phyloP scores from a whole-genome alignment of 2,888 invertebrate genomes.

The Mesochorus sp. region DNA sequence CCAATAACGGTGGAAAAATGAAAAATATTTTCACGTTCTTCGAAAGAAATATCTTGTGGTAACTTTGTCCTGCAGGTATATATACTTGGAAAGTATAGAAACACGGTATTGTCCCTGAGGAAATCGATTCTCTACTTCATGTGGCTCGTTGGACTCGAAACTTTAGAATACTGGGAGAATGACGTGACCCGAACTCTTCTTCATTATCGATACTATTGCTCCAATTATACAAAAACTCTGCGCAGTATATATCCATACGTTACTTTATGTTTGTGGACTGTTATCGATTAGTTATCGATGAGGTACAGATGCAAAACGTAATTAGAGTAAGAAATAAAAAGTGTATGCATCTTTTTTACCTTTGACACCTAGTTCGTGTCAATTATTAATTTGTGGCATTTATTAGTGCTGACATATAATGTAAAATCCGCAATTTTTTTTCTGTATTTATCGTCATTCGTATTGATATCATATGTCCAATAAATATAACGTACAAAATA shows the following conservation, averaged over 20 bases:
- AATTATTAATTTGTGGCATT: too few species aligned
- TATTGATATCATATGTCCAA: too few species aligned
- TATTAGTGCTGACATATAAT: too few species aligned
- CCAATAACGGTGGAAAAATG: neutral
- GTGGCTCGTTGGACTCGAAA: conserved; percentile 44
- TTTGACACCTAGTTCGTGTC: too few species aligned
- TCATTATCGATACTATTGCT: conserved; percentile 16
- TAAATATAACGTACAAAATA: too few species aligned
- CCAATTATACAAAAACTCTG: neutral
- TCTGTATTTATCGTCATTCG: too few species aligned
- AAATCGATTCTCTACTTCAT: conserved; percentile 66
- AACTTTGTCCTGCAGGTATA: conserved; percentile 57
- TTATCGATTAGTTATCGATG: neutral
- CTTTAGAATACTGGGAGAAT: conserved; percentile 33
- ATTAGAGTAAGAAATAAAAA: too few species aligned
- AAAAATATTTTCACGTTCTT: neutral
- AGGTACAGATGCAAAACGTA: neutral
- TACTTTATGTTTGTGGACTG: neutral
- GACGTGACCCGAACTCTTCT: conserved; percentile 46
- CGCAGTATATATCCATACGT: neutral
- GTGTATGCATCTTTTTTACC: too few species aligned
- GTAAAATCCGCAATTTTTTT: too few species aligned
- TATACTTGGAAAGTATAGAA: conserved; percentile 36
- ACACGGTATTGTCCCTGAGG: conserved; percentile 66
- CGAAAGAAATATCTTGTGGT: conserved; percentile 6